A percentile compares a stretch with the other conserved stretches of the same genome.
Conservation (phyloP, 37 sponge, comb jelly and placozoan genomes). For the Mnemiopsis leidyi region DNA sequence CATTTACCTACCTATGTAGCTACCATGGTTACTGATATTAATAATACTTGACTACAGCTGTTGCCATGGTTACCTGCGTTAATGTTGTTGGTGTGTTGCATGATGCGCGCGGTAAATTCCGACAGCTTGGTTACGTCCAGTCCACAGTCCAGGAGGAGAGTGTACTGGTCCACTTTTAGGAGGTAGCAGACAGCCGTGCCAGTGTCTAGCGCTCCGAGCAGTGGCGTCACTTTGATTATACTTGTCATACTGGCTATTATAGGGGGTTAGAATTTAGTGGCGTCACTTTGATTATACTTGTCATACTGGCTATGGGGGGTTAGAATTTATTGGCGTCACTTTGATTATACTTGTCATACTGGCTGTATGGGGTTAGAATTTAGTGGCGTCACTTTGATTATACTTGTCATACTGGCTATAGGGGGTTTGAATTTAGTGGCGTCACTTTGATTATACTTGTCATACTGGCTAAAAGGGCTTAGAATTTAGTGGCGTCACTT, state of each 20-base stretch:
- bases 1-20: too few species aligned
- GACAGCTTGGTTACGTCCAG: conserved; percentile 81
- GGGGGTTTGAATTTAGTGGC: neutral
- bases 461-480: neutral
- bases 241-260: conserved; percentile 70
- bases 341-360: conserved; percentile 87
- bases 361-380: neutral
- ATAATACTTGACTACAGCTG: neutral
- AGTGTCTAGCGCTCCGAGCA: conserved; percentile 85
- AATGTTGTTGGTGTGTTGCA: conserved; percentile 69
- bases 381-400: conserved; percentile 76
- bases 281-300: conserved; percentile 87
- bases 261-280: neutral
- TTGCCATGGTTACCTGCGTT: too few species aligned
- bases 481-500: neutral
- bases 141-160: conserved; percentile 97
- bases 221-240: conserved; percentile 90
- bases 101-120: conserved; percentile 75
- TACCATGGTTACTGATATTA: too few species aligned
- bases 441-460: neutral
- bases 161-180: conserved; percentile 84
- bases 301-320: conserved; percentile 59
- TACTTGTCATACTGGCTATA: conserved; percentile 72
- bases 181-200: conserved; percentile 51
- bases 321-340: conserved; percentile 56